Conservation (phyloP, 1,140 invertebrate genomes). For the Hycleus cichorii region DNA sequence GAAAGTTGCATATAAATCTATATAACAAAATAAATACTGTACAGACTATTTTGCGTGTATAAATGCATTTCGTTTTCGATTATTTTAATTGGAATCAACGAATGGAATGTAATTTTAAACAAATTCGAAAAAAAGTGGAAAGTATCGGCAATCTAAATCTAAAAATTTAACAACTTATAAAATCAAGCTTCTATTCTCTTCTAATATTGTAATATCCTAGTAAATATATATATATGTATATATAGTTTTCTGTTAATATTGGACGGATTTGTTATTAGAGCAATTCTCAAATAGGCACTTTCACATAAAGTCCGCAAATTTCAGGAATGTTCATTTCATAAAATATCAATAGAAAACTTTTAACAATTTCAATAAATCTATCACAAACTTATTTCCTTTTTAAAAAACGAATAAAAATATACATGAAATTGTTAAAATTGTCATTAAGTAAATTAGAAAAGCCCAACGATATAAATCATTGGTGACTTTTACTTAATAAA, state of each 20-base stretch:
- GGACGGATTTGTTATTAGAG: conserved; percentile 11
- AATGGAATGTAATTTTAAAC: conserved; percentile 15
- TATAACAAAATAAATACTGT: conserved; percentile 18
- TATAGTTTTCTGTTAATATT: conserved; percentile 4
- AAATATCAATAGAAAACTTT: conserved; percentile 1
- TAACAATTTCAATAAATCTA: conserved; percentile 2
- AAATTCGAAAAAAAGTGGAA: not conserved
- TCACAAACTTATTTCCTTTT: conserved; percentile 1
- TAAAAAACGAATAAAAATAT: no score
- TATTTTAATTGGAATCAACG: conserved; percentile 6
- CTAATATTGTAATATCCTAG: conserved; percentile 9
- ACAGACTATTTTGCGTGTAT: not conserved
- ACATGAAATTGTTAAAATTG: no score
- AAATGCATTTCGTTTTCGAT: conserved; percentile 8
- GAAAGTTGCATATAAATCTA: no score
- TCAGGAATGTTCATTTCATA: conserved; percentile 1
- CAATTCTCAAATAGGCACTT: conserved; percentile 9
- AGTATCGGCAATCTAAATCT: conserved; percentile 1
- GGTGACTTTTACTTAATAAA: conserved; percentile 86
- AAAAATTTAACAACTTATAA: conserved; percentile 10
- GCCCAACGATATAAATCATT: conserved; percentile 36
- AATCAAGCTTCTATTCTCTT: conserved; percentile 13
- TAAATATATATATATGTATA: conserved; percentile 17
- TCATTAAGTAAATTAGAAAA: not conserved
- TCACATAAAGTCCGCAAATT: not conserved